Evolutionary conservation across 2,113 vertebrate species (phyloP).

Genomic region (Ophthalmolycus amberensis): DNA sequence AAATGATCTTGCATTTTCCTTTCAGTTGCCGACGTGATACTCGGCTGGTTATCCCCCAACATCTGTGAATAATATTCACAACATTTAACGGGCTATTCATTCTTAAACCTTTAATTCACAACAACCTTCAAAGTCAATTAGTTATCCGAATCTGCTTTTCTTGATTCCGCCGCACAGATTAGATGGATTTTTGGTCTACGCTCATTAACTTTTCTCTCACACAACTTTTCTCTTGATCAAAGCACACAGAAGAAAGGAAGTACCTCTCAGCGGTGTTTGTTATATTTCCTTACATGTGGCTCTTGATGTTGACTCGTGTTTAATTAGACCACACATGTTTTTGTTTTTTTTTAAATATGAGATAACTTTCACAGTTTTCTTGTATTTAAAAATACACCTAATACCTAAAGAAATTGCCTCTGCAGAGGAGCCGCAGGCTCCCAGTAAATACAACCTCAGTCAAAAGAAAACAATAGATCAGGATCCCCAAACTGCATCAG

Average conservation of each 20-base stretch:
- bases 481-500: not conserved
- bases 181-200: constrained; percentile 5
- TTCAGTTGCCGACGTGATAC: not conserved
- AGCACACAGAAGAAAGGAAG: not conserved
- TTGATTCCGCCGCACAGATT: not conserved
- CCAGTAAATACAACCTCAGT: not conserved
- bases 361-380: no score
- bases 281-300: not conserved
- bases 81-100: not conserved
- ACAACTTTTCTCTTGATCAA: constrained; percentile 36
- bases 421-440: not conserved
- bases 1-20: not conserved
- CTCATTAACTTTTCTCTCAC: constrained; percentile 15
- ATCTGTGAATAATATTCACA: not conserved
- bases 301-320: not conserved
- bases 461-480: not conserved
- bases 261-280: not conserved
- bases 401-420: no score
- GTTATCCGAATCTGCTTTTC: constrained; percentile 13
- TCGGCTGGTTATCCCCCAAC: not conserved
- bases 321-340: not conserved
- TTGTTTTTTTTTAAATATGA: not conserved
- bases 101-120: constrained; percentile 1
- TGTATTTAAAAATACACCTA: no score
- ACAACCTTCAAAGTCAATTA: constrained; percentile 14